phyloP scores from a whole-genome alignment of 2,888 invertebrate genomes.

The Cerceris ruficornis region DNA sequence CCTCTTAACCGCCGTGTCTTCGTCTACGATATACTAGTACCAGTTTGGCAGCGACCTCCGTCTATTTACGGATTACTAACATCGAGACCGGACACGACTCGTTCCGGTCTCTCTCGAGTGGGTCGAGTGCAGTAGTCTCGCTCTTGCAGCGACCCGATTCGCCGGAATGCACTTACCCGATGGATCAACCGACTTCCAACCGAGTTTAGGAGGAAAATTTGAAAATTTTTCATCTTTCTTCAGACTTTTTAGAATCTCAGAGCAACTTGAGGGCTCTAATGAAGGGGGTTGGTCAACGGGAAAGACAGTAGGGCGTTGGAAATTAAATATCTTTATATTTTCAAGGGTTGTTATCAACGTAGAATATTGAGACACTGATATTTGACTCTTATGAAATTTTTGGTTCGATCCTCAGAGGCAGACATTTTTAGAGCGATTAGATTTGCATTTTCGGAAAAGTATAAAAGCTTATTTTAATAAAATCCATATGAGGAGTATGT shows the following conservation, averaged over 20 bases:
- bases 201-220: background rate
- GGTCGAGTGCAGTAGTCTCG: conserved; percentile 59
- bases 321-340: too few species aligned
- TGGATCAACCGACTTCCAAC: conserved; percentile 39
- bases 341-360: too few species aligned
- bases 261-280: too few species aligned
- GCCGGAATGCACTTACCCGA: conserved; percentile 15
- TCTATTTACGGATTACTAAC: conserved; percentile 64
- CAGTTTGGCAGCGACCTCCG: conserved; percentile 54
- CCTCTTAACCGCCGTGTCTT: conserved; percentile 13
- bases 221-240: background rate
- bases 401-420: too few species aligned
- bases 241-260: background rate
- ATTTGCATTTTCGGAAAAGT: too few species aligned
- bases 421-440: too few species aligned
- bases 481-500: too few species aligned
- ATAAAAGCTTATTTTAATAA: too few species aligned
- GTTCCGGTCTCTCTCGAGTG: conserved; percentile 62
- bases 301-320: too few species aligned
- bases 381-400: too few species aligned
- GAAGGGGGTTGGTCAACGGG: too few species aligned
- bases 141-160: conserved; percentile 52
- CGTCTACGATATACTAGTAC: conserved; percentile 38
- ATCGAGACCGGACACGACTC: conserved; percentile 65
- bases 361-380: too few species aligned